Evolutionary conservation across 2,113 vertebrate species (phyloP), one percentile per base, ranked within the genome.

Genomic region (Garra rufa): DNA sequence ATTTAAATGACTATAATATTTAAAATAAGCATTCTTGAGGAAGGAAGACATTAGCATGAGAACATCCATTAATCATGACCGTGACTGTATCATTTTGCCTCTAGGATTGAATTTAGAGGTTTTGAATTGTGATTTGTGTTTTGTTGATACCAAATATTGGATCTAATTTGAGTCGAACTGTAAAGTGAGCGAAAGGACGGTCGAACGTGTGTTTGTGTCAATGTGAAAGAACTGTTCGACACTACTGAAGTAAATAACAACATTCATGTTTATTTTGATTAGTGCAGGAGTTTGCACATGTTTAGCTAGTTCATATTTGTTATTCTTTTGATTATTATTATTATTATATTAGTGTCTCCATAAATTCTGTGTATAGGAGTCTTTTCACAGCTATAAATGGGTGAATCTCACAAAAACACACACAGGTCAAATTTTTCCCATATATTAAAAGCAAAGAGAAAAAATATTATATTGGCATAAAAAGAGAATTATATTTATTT

Each of bases 111-210:
- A 59, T 52, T 79, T 41, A 63, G 57, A 41, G 15, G 8, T 10
- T 69, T 38, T 81, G 7, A 77, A 57, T 9, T 52, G 24, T 82
- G 74, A 13, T 38, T 82, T 78, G 15, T 65, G 55, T 82, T 87
- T 82, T 78, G 30, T 81, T 81, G 65, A 46, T 67, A 79, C 65
- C 74, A 82, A 83, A 85, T 74, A 84, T 82, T 44, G 9, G 48
- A 41, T 63, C 55, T 34, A 41, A 79, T 85, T 78, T 65, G 41
- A 63, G 2, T 24, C 24, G 19, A 84, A 41, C 71, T 70, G n/a
- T 26, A 11, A 59, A 59, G n/a, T 61, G n/a, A 61, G 26, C 10
- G 0, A 4, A 13, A 61, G 24, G 57, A 61, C 4, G n/a, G 70
- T 55, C 1, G 52, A 50, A 13, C 28, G 28, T 76, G 7, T 75